phyloP scores from a whole-genome alignment of 2,797 vertebrate genomes.

The Mormyrops boulengeri region DNA sequence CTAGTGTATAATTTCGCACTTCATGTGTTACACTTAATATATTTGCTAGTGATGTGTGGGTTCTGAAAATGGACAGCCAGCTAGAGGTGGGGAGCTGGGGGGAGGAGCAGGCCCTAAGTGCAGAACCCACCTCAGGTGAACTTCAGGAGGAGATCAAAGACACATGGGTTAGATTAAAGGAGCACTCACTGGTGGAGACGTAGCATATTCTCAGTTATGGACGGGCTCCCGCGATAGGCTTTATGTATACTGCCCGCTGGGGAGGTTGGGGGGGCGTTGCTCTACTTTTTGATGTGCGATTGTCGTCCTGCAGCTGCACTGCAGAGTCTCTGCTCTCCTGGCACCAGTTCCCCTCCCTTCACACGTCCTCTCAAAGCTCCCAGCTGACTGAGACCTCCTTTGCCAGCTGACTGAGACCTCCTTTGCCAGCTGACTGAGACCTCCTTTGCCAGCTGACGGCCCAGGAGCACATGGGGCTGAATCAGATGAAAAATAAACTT shows the following conservation, averaged over 20 bases:
- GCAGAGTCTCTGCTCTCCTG: neutral
- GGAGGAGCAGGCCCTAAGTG: neutral
- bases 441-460: neutral
- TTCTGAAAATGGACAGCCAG: neutral
- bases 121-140: neutral
- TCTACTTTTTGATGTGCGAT: conserved; percentile 3
- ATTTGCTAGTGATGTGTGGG: neutral
- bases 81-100: neutral
- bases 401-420: neutral
- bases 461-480: neutral
- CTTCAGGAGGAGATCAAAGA: neutral
- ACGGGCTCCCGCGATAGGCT: neutral
- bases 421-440: neutral
- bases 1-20: neutral
- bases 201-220: neutral
- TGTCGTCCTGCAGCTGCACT: neutral
- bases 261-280: neutral
- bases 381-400: neutral
- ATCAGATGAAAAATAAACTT: neutral
- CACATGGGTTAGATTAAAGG: neutral
- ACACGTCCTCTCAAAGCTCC: neutral
- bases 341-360: neutral
- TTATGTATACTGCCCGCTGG: neutral
- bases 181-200: neutral
- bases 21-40: neutral